phyloP scores from a whole-genome alignment of 2,113 vertebrate genomes.

The Nesoenas mayeri region DNA sequence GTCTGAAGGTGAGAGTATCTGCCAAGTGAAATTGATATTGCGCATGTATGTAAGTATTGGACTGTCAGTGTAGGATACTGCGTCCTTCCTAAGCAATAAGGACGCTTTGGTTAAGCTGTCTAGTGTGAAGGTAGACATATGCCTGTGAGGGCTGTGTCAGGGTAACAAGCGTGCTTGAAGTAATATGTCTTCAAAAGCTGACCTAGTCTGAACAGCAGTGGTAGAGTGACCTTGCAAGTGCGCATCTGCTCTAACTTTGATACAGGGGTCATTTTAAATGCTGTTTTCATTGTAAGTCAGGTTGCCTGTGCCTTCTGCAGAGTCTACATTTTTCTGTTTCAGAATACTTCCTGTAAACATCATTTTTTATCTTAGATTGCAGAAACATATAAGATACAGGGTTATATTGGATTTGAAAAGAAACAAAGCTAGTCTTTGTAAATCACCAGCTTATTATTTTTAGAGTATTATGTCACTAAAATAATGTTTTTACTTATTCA shows the following conservation, averaged over 20 bases:
- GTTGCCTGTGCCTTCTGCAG: constrained; percentile 30
- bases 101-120: not conserved
- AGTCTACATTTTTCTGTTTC: constrained; percentile 50
- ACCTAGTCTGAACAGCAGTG: not conserved
- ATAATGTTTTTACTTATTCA: not conserved
- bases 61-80: not conserved
- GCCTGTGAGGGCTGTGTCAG: constrained; percentile 30
- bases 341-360: constrained; percentile 10
- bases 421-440: not conserved
- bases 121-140: not conserved
- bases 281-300: constrained; percentile 49
- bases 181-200: constrained; percentile 54
- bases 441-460: not conserved
- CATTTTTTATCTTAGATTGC: constrained; percentile 30
- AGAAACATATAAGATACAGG: not conserved
- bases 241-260: constrained; percentile 41
- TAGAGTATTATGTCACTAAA: not conserved
- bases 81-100: not conserved
- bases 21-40: not conserved
- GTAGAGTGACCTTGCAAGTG: constrained; percentile 42
- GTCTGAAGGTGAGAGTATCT: not conserved
- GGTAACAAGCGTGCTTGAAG: not conserved
- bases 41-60: not conserved
- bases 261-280: constrained; percentile 16
- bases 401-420: not conserved